phyloP scores from a whole-genome alignment of 2,797 vertebrate species.

The Leucoraja ocellata region DNA sequence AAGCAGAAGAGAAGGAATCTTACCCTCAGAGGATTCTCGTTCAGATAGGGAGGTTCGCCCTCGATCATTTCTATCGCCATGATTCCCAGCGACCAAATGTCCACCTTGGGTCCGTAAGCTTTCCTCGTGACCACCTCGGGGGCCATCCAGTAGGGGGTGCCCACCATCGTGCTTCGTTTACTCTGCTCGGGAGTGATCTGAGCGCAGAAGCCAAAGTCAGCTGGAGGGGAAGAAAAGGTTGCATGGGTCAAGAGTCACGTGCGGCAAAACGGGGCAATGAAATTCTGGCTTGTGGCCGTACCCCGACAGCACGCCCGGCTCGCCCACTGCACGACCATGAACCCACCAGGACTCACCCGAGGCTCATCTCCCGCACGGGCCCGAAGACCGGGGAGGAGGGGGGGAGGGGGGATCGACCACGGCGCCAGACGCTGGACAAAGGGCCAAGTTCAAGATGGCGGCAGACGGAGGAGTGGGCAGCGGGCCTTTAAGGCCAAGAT shows the following conservation, averaged over 20 bases:
- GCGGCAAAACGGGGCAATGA: too few relatives aligned
- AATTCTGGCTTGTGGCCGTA: too few relatives aligned
- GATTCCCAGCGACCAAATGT: slow-evolving; percentile 93
- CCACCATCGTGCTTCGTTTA: slow-evolving; percentile 94
- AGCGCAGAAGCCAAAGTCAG: slow-evolving; percentile 92
- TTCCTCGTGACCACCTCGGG: slow-evolving; percentile 90
- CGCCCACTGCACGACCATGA: too few relatives aligned
- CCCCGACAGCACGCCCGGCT: too few relatives aligned
- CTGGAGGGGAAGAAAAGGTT: slow-evolving; percentile 51
- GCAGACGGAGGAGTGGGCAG: too few relatives aligned
- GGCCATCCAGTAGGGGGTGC: slow-evolving; percentile 94
- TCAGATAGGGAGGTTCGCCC: slow-evolving; percentile 90
- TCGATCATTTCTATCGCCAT: slow-evolving; percentile 98
- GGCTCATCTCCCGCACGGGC: too few relatives aligned
- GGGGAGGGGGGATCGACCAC: too few relatives aligned
- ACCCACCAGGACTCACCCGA: neutral
- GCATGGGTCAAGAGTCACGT: neutral
- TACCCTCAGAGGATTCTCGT: slow-evolving; percentile 87
- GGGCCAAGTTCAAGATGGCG: too few relatives aligned
- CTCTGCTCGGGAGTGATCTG: slow-evolving; percentile 96
- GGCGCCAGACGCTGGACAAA: too few relatives aligned
- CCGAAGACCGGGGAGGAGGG: too few relatives aligned
- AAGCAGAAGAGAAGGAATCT: slow-evolving; percentile 44
- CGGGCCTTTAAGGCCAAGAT: too few relatives aligned
- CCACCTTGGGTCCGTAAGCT: slow-evolving; percentile 88